phyloP scores from a whole-genome alignment of 2,888 invertebrate genomes.

The Ophion costatus region DNA sequence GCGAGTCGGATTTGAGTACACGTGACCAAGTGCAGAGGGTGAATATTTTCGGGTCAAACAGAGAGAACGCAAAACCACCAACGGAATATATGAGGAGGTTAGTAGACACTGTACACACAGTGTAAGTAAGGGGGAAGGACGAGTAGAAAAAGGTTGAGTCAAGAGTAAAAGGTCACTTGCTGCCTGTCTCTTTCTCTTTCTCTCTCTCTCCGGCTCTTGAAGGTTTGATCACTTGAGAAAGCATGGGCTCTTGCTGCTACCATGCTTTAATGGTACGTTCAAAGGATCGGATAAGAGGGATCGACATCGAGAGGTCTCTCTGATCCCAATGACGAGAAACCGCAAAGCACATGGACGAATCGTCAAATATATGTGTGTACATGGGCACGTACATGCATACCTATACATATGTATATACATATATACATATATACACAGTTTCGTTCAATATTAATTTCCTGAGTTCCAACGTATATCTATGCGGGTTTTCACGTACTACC shows the following conservation, averaged over 20 bases:
- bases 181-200: neutral
- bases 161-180: neutral
- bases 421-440: neutral
- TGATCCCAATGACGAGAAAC: constrained; percentile 41
- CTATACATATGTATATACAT: neutral
- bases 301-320: constrained; percentile 32
- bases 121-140: constrained; percentile 1
- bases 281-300: constrained; percentile 46
- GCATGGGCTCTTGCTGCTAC: neutral
- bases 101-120: constrained; percentile 24
- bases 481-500: too few relatives aligned
- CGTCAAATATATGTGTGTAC: neutral
- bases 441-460: too few relatives aligned
- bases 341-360: constrained; percentile 37
- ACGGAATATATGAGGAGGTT: constrained; percentile 29
- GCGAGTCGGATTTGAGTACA: constrained; percentile 7
- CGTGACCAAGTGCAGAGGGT: constrained; percentile 4
- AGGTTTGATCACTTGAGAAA: constrained; percentile 44
- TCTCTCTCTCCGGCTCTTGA: constrained; percentile 13
- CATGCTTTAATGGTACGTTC: constrained; percentile 33
- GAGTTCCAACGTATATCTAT: too few relatives aligned
- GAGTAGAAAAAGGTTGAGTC: constrained; percentile 28
- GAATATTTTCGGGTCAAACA: constrained; percentile 37
- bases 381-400: neutral
- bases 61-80: constrained; percentile 16